Evolutionary conservation across 2,797 vertebrate genomes (phyloP), one percentile per base, ranked within the genome.

Genomic region (Distichodus sexfasciatus): DNA sequence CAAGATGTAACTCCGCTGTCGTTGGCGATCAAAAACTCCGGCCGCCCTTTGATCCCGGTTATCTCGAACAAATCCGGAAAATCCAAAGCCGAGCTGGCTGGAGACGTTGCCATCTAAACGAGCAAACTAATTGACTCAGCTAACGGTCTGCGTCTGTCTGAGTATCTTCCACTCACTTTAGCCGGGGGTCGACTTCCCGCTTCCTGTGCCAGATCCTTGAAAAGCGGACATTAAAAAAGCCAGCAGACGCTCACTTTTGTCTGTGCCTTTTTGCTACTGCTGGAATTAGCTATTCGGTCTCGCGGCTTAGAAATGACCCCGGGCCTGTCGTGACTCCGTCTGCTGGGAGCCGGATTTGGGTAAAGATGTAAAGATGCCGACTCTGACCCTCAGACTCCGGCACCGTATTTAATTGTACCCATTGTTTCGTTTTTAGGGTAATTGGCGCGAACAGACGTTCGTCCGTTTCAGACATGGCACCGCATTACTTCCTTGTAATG

Each of bases 281-380:
- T 19, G 57, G 64, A 80, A 79, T 79, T 73, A 79, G 55, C 70
- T n/a, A 44, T 72, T 65, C 58, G 35, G 54, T 12, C 65, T 67
- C 26, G 60, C 55, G 63, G 59, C 40, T 55, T 55, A 66, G 51
- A 31, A 78, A 69, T 36, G 66, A 66, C 76, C 51, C 41, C 10
- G 21, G 53, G 66, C 12, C 55, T 50, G 57, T 33, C 44, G 36
- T 57, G 71, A 68, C 69, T 78, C 66, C 59, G 29, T 68, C 46
- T 72, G 36, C 60, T 72, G 51, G 33, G 44, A 54, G n/a, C 46
- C 0, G 54, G 74, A 79, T 82, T 78, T 79, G 57, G 58, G 57
- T 67, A 44, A 61, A 19, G 8, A 54, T 21, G 36, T 51, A 68
- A 69, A 24, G 24, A 41, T 54, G 58, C 26, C 35, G 47, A 23